Evolutionary conservation across 2,113 vertebrate species (phyloP).

Genomic region (Phrynosoma blainvillii): DNA sequence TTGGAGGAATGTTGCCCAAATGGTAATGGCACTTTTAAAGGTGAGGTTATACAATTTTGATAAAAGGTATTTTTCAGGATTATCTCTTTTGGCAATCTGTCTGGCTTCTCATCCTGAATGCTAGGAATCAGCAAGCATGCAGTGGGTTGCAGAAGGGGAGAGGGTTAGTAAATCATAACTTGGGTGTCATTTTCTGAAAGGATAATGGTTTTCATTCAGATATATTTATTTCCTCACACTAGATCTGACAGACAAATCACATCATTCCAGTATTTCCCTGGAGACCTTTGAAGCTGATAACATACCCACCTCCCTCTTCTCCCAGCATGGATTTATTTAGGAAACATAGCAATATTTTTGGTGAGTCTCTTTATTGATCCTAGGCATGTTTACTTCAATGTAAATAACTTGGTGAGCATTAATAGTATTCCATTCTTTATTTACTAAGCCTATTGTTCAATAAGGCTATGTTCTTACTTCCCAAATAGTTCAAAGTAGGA

Average conservation of each 20-base stretch:
- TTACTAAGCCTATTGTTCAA: neutral
- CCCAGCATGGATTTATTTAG: slow-evolving; percentile 50
- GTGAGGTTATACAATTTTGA: slow-evolving; percentile 3
- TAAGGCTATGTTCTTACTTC: neutral
- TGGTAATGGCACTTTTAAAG: slow-evolving; percentile 9
- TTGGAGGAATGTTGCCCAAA: accelerated
- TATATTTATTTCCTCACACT: slow-evolving; percentile 67
- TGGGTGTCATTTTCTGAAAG: slow-evolving; percentile 57
- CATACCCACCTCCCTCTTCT: neutral
- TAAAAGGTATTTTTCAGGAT: slow-evolving; percentile 46
- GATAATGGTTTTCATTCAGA: slow-evolving; percentile 59
- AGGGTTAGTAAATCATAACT: slow-evolving; percentile 62
- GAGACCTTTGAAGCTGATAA: slow-evolving; percentile 53
- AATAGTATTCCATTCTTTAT: no score
- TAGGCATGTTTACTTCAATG: neutral
- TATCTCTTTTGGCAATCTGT: slow-evolving; percentile 13
- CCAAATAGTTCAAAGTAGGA: neutral
- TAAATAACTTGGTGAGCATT: neutral
- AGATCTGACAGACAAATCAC: slow-evolving; percentile 58
- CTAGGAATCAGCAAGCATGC: neutral
- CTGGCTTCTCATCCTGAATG: slow-evolving; percentile 30
- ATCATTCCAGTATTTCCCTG: slow-evolving; percentile 33
- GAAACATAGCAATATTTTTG: neutral
- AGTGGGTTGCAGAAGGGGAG: neutral
- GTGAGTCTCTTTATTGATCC: neutral